Evolutionary conservation across 2,888 invertebrate genomes (phyloP), one percentile per base, ranked within the genome.

Genomic region (Lissocephala sabroskyi): DNA sequence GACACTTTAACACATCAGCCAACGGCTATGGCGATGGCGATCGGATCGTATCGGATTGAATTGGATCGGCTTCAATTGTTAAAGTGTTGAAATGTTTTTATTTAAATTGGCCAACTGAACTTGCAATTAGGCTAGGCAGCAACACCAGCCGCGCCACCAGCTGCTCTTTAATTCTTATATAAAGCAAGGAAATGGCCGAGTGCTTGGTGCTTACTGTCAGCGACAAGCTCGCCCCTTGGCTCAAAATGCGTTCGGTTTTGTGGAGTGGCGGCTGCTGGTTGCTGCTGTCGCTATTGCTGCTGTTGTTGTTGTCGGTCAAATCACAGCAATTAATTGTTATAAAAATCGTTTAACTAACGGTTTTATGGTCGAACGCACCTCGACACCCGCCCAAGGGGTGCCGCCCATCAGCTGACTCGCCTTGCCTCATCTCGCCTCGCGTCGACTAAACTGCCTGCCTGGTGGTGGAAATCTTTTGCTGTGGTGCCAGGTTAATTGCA

Each of bases 31-130:
- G 48, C 35, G 49, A 41, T 47, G 48, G 40, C 33, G 49, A 29
- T 36, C 33, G 19, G 45, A 65, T 59, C 51, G 60, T 49, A 59
- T 41, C 67, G 56, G n/a, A n/a, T n/a, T n/a, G n/a, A n/a, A n/a
- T n/a, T n/a, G n/a, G n/a, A n/a, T n/a, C n/a, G n/a, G n/a, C n/a
- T n/a, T n/a, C n/a, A n/a, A 65, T 75, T 70, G 68, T 74, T 71
- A 56, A 67, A 65, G 68, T 66, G 71, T 62, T 71, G 68, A 75
- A 62, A 64, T 75, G 73, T 64, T 73, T 73, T 75, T 68, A 75
- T 73, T 73, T 73, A 73, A 75, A 73, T 73, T 66, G 68, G 62
- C 58, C 57, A 68, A 68, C 65, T 71, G 73, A 71, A 76, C 73
- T 68, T 71, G 73, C 68, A 73, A 73, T 73, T 68, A 68, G 65